These are phyloP conservation scores for Aethes cnicana DNA, from an alignment of 2,888 invertebrate genomes.

Conservation along the genomic window DNA sequence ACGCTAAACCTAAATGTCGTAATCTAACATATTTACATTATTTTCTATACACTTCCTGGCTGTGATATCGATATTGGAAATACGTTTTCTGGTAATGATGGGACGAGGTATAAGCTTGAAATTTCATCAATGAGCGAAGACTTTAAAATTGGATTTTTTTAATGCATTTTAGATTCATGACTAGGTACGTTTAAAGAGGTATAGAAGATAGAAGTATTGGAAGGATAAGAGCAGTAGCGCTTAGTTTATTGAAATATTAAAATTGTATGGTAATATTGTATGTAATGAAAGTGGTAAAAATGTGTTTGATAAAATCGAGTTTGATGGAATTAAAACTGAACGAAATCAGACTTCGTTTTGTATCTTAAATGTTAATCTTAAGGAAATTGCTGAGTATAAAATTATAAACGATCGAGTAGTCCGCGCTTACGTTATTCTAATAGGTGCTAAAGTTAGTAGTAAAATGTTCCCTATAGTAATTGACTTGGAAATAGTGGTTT, in stretches of 20 bases:
- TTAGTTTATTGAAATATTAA: slow-evolving; percentile 7
- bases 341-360: slow-evolving; percentile 36
- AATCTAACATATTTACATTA: slow-evolving; percentile 69
- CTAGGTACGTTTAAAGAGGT: slow-evolving; percentile 13
- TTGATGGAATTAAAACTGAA: slow-evolving; percentile 32
- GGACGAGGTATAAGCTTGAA: slow-evolving; percentile 67
- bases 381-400: slow-evolving; percentile 77
- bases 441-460: slow-evolving; percentile 82
- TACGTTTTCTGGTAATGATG: slow-evolving; percentile 52
- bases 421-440: slow-evolving; percentile 71
- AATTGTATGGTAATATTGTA: background rate
- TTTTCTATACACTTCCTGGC: slow-evolving; percentile 75
- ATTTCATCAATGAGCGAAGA: slow-evolving; percentile 77
- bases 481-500: slow-evolving; percentile 89
- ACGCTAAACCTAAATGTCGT: slow-evolving; percentile 65
- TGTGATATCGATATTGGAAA: slow-evolving; percentile 50
- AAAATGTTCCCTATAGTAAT: slow-evolving; percentile 92
- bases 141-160: slow-evolving; percentile 40
- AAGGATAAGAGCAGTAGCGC: slow-evolving; percentile 6
- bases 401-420: slow-evolving; percentile 76
- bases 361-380: slow-evolving; percentile 73
- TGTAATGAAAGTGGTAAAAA: slow-evolving; percentile 37
- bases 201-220: background rate
- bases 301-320: slow-evolving; percentile 25
- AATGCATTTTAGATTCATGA: slow-evolving; percentile 29